Conservation (phyloP, 2,113 vertebrate genomes). For the Apteryx owenii region DNA sequence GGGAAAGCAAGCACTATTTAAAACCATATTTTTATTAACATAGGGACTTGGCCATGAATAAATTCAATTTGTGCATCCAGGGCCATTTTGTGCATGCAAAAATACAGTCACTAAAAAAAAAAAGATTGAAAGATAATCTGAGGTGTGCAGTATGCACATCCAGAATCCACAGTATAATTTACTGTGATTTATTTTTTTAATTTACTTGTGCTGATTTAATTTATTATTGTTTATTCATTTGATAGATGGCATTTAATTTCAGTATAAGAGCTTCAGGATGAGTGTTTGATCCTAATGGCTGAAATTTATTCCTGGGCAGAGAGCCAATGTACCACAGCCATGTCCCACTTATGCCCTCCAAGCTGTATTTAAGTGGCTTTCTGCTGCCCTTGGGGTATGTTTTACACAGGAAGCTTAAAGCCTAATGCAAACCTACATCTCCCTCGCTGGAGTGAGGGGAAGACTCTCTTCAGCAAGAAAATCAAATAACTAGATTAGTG, state of each 20-base stretch:
- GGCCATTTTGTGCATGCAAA: neutral
- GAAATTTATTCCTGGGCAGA: slow-evolving; percentile 35
- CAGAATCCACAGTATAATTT: neutral
- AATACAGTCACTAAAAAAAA: neutral
- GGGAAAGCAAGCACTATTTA: neutral
- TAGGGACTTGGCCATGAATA: neutral
- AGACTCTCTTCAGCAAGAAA: slow-evolving; percentile 14
- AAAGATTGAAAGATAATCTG: neutral
- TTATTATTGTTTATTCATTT: slow-evolving; percentile 62
- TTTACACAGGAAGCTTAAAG: slow-evolving; percentile 20
- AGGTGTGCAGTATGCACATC: neutral
- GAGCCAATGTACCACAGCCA: neutral
- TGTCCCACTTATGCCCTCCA: slow-evolving; percentile 16
- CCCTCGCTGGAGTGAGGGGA: neutral
- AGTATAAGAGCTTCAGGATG: slow-evolving; percentile 10
- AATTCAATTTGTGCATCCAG: neutral
- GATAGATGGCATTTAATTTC: slow-evolving; percentile 58
- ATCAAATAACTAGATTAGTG: slow-evolving; percentile 44
- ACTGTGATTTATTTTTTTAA: slow-evolving; percentile 9
- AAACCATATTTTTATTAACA: neutral
- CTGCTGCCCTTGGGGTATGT: slow-evolving; percentile 26
- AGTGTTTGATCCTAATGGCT: slow-evolving; percentile 41
- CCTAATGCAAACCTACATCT: neutral
- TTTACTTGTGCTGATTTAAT: slow-evolving; percentile 22
- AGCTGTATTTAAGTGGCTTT: slow-evolving; percentile 37